These are phyloP conservation scores for Apostichopus californicus DNA, from an alignment of 35 echinoderm and acorn worm genomes.

Conservation along the genomic window DNA sequence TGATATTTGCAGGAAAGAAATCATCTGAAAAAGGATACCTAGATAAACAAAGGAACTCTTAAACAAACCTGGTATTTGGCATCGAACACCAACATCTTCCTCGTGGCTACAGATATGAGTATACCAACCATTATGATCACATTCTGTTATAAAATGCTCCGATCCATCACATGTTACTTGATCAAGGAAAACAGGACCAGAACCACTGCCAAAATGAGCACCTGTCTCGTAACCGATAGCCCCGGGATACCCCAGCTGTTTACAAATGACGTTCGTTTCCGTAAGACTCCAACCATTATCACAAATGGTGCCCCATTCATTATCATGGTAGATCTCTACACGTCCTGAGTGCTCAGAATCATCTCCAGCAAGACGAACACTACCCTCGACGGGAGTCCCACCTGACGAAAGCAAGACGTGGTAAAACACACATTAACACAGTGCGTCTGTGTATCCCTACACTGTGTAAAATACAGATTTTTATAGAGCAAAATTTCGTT, in stretches of 20 bases:
- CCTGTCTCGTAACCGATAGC: not conserved
- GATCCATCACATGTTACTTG: slow-evolving; percentile 50
- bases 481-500: too few species aligned
- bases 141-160: slow-evolving; percentile 28
- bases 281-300: slow-evolving; percentile 40
- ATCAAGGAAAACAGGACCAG: slow-evolving; percentile 39
- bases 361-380: not conserved
- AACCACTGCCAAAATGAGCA: slow-evolving; percentile 29
- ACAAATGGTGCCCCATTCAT: slow-evolving; percentile 56
- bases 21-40: too few species aligned
- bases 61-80: slow-evolving; percentile 24
- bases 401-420: too few species aligned
- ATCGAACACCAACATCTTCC: slow-evolving; percentile 52
- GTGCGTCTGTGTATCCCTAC: too few species aligned
- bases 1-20: too few species aligned
- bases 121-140: slow-evolving; percentile 11
- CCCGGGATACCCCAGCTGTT: slow-evolving; percentile 25
- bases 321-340: slow-evolving; percentile 44
- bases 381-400: not conserved
- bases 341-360: not conserved
- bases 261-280: slow-evolving; percentile 35
- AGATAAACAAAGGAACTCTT: not conserved
- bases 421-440: too few species aligned
- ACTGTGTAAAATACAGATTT: too few species aligned
- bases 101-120: slow-evolving; percentile 42